Percentiles rank a stretch among this genome's conserved stretches.
Evolutionary conservation across 1,140 invertebrate species (phyloP).

Genomic region (Drosophila carrolli): DNA sequence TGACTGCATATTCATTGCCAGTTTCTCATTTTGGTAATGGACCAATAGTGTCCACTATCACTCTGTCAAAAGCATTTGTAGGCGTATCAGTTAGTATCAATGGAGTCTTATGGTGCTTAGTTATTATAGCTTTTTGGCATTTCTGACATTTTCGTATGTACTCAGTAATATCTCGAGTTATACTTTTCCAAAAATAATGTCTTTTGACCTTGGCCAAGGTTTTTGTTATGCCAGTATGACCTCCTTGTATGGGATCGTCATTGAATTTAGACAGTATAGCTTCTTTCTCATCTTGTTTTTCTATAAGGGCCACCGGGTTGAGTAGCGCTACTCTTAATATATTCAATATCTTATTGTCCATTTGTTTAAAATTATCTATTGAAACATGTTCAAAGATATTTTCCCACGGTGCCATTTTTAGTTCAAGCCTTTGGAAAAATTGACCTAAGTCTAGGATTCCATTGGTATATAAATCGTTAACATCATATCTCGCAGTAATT

Average conservation of each 20-base stretch:
- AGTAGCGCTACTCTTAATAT: too few relatives aligned
- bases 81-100: too few relatives aligned
- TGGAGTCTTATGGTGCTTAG: too few relatives aligned
- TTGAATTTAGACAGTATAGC: not conserved
- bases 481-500: not conserved
- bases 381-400: conserved; percentile 4
- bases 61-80: conserved; percentile 27
- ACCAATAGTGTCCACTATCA: conserved; percentile 35
- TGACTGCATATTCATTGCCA: conserved; percentile 44
- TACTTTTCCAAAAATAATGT: too few relatives aligned
- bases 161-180: too few relatives aligned
- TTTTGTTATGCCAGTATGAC: too few relatives aligned
- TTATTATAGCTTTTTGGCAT: too few relatives aligned
- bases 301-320: too few relatives aligned
- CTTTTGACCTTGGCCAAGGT: too few relatives aligned
- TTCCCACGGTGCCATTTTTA: conserved; percentile 4
- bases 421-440: not conserved
- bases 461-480: not conserved
- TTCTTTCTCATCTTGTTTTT: too few relatives aligned
- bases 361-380: not conserved
- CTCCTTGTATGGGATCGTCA: too few relatives aligned
- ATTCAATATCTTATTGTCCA: not conserved
- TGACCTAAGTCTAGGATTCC: not conserved
- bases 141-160: too few relatives aligned
- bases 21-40: conserved; percentile 30